Evolutionary conservation across 2,888 invertebrate species (phyloP).

Genomic region (Labia minor): DNA sequence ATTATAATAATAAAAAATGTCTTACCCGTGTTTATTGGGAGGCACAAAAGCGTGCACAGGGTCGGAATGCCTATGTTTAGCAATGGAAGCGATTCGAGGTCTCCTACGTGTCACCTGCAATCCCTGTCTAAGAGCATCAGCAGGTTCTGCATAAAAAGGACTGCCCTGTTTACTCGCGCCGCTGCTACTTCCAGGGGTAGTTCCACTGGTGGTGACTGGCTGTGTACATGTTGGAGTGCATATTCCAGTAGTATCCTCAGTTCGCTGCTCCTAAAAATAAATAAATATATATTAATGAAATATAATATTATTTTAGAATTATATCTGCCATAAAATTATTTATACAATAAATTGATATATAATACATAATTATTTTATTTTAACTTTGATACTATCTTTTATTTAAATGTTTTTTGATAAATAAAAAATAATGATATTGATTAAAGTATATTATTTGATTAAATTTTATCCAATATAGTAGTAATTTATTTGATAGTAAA

Average conservation of each 20-base stretch:
- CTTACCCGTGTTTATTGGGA: background rate
- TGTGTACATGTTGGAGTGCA: background rate
- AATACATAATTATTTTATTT: background rate
- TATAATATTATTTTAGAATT: too few species aligned
- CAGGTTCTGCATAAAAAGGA: conserved; percentile 83
- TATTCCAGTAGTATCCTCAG: background rate
- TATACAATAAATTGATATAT: background rate
- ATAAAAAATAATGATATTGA: too few species aligned
- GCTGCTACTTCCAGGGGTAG: conserved; percentile 57
- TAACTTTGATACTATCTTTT: background rate
- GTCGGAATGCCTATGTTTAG: conserved; percentile 40
- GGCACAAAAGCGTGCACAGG: conserved; percentile 32
- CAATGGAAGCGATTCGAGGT: conserved; percentile 30
- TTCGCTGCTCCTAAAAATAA: background rate
- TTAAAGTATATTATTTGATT: too few species aligned
- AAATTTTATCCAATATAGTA: too few species aligned
- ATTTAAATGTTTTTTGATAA: too few species aligned
- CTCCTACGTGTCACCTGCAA: conserved; percentile 30
- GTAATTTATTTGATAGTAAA: too few species aligned
- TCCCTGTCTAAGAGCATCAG: conserved; percentile 61
- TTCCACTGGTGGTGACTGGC: background rate
- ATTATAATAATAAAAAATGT: background rate
- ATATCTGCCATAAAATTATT: background rate
- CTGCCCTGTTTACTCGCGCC: conserved; percentile 54
- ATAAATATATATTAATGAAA: too few species aligned